Evolutionary conservation across 2,888 invertebrate species (phyloP).

Genomic region (Steromphala cineraria): DNA sequence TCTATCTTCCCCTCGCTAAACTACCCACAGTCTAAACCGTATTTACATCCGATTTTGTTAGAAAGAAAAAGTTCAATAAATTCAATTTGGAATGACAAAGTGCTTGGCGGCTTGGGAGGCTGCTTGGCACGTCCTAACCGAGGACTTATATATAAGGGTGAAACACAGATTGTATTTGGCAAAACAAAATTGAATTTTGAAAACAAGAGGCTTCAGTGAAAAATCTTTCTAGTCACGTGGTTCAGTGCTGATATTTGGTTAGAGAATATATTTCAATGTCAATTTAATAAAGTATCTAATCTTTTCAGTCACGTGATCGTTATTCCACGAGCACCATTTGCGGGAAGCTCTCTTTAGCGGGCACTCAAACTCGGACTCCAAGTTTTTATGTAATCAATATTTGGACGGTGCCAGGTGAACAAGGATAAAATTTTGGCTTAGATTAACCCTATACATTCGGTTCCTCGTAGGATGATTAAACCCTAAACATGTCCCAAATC

Average conservation of each 20-base stretch:
- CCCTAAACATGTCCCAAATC: background rate
- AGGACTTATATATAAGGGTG: too few species aligned
- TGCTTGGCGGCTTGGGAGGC: background rate
- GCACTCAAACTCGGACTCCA: background rate
- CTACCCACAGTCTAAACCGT: background rate
- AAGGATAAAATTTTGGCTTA: slow-evolving; percentile 6
- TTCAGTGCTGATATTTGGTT: slow-evolving; percentile 13
- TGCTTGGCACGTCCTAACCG: too few species aligned
- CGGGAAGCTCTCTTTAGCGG: slow-evolving; percentile 7
- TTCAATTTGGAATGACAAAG: slow-evolving; percentile 5
- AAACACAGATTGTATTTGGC: background rate
- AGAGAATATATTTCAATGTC: background rate
- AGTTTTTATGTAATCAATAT: background rate
- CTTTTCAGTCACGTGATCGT: background rate
- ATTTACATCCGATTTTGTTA: slow-evolving; percentile 3
- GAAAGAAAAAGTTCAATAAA: background rate
- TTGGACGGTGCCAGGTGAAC: slow-evolving; percentile 15
- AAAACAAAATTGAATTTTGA: slow-evolving; percentile 5
- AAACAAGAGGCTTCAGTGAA: background rate
- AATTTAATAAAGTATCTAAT: background rate
- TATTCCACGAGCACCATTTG: background rate
- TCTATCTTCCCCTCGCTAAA: background rate
- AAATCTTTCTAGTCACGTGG: slow-evolving; percentile 9
- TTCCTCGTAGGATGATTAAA: slow-evolving; percentile 3
- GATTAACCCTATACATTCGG: slow-evolving; percentile 11